phyloP scores from a whole-genome alignment of 2,113 vertebrate genomes.

The Scytalopus superciliaris region DNA sequence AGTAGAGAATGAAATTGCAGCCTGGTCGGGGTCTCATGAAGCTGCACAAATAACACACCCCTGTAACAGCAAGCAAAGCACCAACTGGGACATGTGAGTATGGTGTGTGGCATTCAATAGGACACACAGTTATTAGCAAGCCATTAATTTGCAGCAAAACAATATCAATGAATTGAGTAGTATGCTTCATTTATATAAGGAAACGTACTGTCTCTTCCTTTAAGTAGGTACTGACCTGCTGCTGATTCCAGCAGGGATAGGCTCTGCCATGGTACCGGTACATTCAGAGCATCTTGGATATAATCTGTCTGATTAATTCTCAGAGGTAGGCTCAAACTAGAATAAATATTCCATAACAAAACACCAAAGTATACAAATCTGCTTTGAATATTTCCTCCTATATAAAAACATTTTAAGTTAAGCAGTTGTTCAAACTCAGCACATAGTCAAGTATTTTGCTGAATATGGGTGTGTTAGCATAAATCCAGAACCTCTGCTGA shows the following conservation, averaged over 20 bases:
- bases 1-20: background rate
- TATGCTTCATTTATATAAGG: background rate
- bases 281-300: background rate
- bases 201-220: background rate
- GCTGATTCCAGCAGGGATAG: background rate
- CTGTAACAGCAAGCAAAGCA: background rate
- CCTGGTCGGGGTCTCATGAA: background rate
- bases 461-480: background rate
- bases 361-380: background rate
- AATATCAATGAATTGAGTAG: background rate
- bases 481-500: background rate
- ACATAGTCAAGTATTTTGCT: background rate
- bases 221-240: background rate
- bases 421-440: background rate
- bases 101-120: rapidly evolving
- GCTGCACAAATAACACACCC: background rate
- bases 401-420: background rate
- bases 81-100: rapidly evolving
- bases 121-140: background rate
- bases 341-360: background rate
- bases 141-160: background rate
- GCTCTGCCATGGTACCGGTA: background rate
- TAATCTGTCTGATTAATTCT: background rate
- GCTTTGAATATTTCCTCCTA: background rate
- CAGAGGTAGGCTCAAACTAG: background rate